A percentile compares a stretch with the other conserved stretches of the same genome.
Conservation (phyloP, 2,113 vertebrate species). For the Elephas maximus region DNA sequence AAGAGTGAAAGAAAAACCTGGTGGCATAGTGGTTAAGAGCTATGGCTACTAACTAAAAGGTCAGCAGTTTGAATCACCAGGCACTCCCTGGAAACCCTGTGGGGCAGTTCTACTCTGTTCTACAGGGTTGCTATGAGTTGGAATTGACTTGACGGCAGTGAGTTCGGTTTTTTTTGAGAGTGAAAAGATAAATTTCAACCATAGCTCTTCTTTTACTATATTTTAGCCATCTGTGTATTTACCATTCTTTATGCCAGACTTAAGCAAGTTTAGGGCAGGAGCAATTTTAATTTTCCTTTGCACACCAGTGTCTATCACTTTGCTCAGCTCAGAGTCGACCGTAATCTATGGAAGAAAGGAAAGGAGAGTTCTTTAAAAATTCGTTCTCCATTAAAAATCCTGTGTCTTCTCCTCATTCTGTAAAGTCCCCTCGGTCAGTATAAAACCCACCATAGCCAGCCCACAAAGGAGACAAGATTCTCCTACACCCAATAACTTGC, state of each 20-base stretch:
- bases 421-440: not conserved
- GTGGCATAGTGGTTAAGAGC: no score
- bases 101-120: no score
- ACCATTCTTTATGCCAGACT: slow-evolving; percentile 49
- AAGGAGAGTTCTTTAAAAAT: not conserved
- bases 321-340: not conserved
- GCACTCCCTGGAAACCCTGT: no score
- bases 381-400: not conserved
- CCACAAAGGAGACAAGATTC: not conserved
- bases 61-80: no score
- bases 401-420: not conserved
- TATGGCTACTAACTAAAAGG: no score
- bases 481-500: not conserved
- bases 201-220: slow-evolving; percentile 31
- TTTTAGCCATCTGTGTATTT: slow-evolving; percentile 70
- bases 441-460: accelerated
- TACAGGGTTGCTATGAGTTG: no score
- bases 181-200: slow-evolving; percentile 61
- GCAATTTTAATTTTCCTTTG: slow-evolving; percentile 23
- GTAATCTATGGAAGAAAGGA: not conserved
- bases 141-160: no score
- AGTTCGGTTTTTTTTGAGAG: not conserved
- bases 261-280: slow-evolving; percentile 53
- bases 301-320: not conserved
- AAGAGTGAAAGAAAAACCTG: not conserved